A percentile compares a stretch with the other conserved stretches of the same genome.
phyloP scores from a whole-genome alignment of 64 coral and sea anemone genomes.

The Stichodactyla mertensii region DNA sequence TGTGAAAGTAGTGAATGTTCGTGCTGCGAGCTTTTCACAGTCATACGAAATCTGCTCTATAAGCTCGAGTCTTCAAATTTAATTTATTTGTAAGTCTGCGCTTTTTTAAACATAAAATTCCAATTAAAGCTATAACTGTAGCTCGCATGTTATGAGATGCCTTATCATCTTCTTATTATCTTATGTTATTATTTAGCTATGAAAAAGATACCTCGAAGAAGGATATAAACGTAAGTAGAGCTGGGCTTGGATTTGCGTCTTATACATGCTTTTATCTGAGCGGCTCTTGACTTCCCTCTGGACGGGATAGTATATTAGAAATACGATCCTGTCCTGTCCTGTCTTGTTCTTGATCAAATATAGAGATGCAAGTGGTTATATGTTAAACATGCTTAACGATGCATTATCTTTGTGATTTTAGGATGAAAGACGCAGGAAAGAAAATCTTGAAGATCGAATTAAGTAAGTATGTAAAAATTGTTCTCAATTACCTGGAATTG shows the following conservation, averaged over 20 bases:
- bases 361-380: no score
- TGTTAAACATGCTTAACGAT: no score
- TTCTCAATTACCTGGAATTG: background rate
- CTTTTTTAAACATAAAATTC: no score
- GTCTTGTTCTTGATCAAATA: no score
- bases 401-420: background rate
- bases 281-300: no score
- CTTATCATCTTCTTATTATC: background rate
- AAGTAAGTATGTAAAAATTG: conserved; percentile 36
- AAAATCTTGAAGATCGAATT: conserved; percentile 50
- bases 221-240: background rate
- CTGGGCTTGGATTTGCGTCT: background rate
- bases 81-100: background rate
- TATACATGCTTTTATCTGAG: background rate
- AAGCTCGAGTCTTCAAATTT: background rate
- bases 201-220: background rate
- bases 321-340: no score
- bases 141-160: no score
- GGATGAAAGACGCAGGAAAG: conserved; percentile 64
- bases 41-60: background rate
- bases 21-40: no score
- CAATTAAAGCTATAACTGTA: no score
- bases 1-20: no score
- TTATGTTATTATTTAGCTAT: background rate
- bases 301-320: no score